A percentile compares a stretch with the other conserved stretches of the same genome.
phyloP scores from a whole-genome alignment of 2,888 invertebrate genomes.

The Caenorhabditis plicata region DNA sequence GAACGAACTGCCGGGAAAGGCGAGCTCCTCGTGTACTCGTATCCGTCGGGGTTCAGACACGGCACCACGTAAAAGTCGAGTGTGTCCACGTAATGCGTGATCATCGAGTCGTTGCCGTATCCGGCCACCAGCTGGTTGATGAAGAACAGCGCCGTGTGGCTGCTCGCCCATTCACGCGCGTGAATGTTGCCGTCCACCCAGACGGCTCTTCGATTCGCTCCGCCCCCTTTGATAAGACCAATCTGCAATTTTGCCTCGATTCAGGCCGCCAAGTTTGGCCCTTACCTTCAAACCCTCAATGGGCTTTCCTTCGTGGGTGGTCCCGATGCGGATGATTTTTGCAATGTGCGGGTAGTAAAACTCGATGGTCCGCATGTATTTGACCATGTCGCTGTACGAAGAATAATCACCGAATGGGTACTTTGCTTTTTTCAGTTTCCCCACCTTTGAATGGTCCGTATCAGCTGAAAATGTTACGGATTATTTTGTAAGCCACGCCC shows the following conservation, averaged over 20 bases:
- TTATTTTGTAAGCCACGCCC: too few relatives aligned
- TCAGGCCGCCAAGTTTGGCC: background rate
- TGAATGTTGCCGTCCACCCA: conserved; percentile 67
- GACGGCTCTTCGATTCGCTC: conserved; percentile 54
- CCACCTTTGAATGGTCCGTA: conserved; percentile 36
- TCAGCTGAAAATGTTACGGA: conserved; percentile 35
- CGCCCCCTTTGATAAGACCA: background rate
- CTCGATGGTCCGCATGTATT: conserved; percentile 56
- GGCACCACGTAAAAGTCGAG: conserved; percentile 63
- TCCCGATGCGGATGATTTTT: conserved; percentile 57
- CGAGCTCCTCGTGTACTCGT: conserved; percentile 60
- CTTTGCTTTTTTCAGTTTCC: conserved; percentile 46
- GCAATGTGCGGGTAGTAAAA: conserved; percentile 62
- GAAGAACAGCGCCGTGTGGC: conserved; percentile 64
- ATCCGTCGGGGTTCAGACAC: conserved; percentile 64
- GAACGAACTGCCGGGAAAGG: conserved; percentile 54
- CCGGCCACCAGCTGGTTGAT: conserved; percentile 62
- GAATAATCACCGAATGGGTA: conserved; percentile 61
- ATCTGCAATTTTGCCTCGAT: background rate
- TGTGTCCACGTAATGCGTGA: conserved; percentile 56
- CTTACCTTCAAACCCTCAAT: conserved; percentile 61
- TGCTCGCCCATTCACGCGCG: conserved; percentile 64
- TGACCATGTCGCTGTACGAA: conserved; percentile 59
- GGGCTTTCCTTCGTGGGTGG: conserved; percentile 61
- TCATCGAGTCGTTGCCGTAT: conserved; percentile 53